phyloP scores from a whole-genome alignment of 2,797 vertebrate genomes.

The Ara ararauna region DNA sequence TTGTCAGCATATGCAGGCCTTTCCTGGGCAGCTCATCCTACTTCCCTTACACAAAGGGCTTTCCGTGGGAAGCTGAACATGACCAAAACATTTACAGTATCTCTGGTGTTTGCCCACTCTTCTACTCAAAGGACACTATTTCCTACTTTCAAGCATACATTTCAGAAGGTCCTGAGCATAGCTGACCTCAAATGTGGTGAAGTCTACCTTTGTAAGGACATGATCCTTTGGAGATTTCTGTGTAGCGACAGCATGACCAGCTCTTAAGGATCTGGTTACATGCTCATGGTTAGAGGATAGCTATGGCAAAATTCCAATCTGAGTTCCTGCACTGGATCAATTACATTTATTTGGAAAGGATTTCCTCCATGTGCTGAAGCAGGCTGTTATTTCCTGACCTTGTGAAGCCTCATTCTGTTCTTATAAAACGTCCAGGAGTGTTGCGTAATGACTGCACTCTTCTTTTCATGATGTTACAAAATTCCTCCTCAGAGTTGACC shows the following conservation, averaged over 20 bases:
- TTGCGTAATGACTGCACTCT: not conserved
- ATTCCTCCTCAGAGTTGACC: not conserved
- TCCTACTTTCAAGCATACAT: not conserved
- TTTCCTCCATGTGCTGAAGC: conserved; percentile 5
- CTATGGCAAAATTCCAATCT: conserved; percentile 1
- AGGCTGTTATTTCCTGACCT: conserved; percentile 28
- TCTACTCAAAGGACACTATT: not conserved
- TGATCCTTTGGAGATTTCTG: not conserved
- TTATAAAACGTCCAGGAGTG: not conserved
- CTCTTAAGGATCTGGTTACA: conserved; percentile 1
- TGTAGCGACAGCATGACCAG: not conserved
- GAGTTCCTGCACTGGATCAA: conserved; percentile 32
- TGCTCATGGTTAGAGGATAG: not conserved
- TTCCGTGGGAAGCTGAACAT: not conserved
- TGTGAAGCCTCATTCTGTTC: not conserved
- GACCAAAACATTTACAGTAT: not conserved
- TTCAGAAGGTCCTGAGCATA: not conserved
- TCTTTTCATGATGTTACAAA: not conserved
- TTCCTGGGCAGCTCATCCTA: not conserved
- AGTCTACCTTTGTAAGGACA: not conserved
- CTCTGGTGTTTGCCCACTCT: not conserved
- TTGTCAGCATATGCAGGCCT: not conserved
- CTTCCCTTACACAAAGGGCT: not conserved
- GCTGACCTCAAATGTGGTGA: not conserved
- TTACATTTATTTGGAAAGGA: conserved; percentile 42